Percentiles rank a stretch among this genome's conserved stretches.
Conservation (phyloP, 2,888 invertebrate species). For the Bombyx huttoni region DNA sequence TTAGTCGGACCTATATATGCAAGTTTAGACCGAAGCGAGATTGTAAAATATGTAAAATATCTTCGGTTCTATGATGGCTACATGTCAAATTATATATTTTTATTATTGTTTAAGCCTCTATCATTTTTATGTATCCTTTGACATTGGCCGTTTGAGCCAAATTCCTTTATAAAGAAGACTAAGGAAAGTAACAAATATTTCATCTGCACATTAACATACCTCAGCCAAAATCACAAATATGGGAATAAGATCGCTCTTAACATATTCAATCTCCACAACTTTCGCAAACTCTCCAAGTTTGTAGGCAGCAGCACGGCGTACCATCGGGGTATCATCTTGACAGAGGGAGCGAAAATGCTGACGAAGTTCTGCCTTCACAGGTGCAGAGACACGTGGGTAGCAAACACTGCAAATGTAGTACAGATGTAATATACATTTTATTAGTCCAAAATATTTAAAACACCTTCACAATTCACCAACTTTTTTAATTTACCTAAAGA, state of each 20-base stretch:
- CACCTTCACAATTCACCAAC: no score
- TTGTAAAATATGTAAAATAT: no score
- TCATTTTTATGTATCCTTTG: no score
- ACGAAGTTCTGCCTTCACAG: constrained; percentile 82
- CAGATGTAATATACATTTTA: constrained; percentile 71
- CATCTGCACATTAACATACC: constrained; percentile 74
- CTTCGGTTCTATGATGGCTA: no score
- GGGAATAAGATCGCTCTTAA: constrained; percentile 96
- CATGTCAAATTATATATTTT: no score
- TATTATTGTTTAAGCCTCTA: no score
- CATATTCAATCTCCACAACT: constrained; percentile 95
- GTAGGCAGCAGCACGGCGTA: constrained; percentile 96
- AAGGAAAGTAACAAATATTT: no score
- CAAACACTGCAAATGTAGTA: constrained; percentile 82
- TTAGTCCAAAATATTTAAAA: background rate
- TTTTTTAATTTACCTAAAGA: constrained; percentile 38
- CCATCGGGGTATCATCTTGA: constrained; percentile 99
- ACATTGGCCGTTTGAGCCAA: no score
- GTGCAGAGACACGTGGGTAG: constrained; percentile 78
- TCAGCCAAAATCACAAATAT: constrained; percentile 96
- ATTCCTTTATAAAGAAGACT: no score
- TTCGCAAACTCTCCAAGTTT: constrained; percentile 98
- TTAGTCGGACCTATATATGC: no score
- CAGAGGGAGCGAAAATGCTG: constrained; percentile 95
- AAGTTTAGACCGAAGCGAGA: no score